Percentiles rank a stretch among this genome's conserved stretches.
These are phyloP conservation scores for Danio tinwini DNA, from an alignment of 2,797 vertebrate genomes.

Conservation along the genomic window DNA sequence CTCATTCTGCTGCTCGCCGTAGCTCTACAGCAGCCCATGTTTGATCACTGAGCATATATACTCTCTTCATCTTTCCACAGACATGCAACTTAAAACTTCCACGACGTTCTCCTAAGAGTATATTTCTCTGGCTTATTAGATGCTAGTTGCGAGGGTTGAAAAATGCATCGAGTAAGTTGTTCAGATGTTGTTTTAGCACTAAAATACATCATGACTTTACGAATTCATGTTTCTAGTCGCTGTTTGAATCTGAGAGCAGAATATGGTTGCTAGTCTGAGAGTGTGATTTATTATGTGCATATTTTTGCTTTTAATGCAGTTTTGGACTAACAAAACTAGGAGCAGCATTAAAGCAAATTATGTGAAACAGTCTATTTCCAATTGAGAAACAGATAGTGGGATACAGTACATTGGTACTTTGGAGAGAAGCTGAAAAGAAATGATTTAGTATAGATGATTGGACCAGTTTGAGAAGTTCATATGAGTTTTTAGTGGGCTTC, in stretches of 20 bases:
- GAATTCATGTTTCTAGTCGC: constrained; percentile 13
- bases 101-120: constrained; percentile 3
- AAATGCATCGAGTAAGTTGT: constrained; percentile 9
- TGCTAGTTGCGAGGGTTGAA: neutral
- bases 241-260: constrained; percentile 1
- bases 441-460: constrained; percentile 39
- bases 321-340: neutral
- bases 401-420: neutral
- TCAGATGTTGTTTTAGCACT: constrained; percentile 7
- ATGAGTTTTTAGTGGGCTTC: constrained; percentile 50
- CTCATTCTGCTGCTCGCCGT: constrained; percentile 53
- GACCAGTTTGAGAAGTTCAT: constrained; percentile 33
- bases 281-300: neutral
- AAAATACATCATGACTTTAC: constrained; percentile 6
- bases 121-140: constrained; percentile 16
- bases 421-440: constrained; percentile 10
- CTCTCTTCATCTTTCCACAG: constrained; percentile 24
- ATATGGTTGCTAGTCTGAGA: neutral
- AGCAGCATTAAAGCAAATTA: neutral
- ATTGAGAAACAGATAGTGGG: neutral
- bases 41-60: constrained; percentile 40
- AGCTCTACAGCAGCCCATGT: constrained; percentile 28
- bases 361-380: neutral
- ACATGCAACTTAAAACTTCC: constrained; percentile 30
- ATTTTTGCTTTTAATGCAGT: neutral